Evolutionary conservation across 2,888 invertebrate genomes (phyloP).

Genomic region (Dendrolimus houi): DNA sequence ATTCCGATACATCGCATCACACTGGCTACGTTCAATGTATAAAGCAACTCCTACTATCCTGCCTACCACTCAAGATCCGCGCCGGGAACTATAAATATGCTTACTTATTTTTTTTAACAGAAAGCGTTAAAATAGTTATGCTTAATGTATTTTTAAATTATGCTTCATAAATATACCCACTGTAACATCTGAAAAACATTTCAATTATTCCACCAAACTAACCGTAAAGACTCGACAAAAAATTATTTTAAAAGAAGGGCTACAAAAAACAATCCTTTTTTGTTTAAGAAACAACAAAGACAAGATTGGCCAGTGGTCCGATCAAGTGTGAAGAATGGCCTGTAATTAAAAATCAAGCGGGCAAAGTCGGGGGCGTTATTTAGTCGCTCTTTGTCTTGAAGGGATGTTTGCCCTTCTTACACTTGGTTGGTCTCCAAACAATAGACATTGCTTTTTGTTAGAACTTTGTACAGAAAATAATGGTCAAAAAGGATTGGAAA

Average conservation of each 20-base stretch:
- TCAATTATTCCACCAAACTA: conserved; percentile 65
- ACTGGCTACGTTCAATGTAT: too few species aligned
- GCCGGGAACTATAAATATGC: too few species aligned
- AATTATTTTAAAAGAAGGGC: conserved; percentile 35
- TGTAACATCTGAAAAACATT: conserved; percentile 27
- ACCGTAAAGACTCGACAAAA: conserved; percentile 58
- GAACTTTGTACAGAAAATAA: conserved; percentile 9
- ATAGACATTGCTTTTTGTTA: conserved; percentile 3
- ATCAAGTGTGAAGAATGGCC: conserved; percentile 63
- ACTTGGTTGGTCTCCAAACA: conserved; percentile 5
- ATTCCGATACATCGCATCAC: too few species aligned
- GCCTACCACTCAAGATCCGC: too few species aligned
- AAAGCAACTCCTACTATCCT: too few species aligned
- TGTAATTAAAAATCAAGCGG: conserved; percentile 69
- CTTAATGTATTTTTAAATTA: too few species aligned
- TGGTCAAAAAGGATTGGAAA: too few species aligned
- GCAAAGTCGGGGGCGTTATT: conserved; percentile 39
- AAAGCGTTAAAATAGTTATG: too few species aligned
- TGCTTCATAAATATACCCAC: too few species aligned
- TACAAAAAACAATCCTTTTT: conserved; percentile 54
- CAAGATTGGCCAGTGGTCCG: conserved; percentile 54
- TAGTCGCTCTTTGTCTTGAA: not conserved
- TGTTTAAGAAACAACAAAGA: conserved; percentile 58
- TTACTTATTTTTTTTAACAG: too few species aligned
- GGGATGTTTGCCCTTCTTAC: conserved; percentile 1